These are phyloP conservation scores for Drosophila maculinotata DNA, from an alignment of 2,888 invertebrate genomes.

Conservation along the genomic window DNA sequence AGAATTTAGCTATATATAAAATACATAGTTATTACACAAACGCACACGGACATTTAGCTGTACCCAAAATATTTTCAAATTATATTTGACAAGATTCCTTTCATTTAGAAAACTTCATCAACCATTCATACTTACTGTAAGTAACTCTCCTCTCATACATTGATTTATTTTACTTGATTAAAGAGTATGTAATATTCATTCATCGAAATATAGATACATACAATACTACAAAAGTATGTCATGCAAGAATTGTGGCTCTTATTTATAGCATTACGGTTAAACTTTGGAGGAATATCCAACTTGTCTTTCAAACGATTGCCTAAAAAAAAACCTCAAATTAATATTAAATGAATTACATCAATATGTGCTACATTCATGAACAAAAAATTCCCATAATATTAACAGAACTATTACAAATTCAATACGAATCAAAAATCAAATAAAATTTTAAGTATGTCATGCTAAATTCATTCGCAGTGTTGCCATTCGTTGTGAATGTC, in stretches of 20 bases:
- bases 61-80: constrained; percentile 9
- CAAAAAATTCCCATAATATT: too few species aligned
- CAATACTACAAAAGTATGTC: constrained; percentile 12
- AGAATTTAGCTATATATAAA: constrained; percentile 15
- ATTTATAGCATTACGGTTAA: too few species aligned
- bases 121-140: neutral
- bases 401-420: too few species aligned
- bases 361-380: too few species aligned
- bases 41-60: constrained; percentile 8
- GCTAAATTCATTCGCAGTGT: neutral
- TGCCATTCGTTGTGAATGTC: constrained; percentile 28
- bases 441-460: too few species aligned
- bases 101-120: neutral
- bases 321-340: too few species aligned
- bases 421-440: too few species aligned
- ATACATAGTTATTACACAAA: constrained; percentile 1
- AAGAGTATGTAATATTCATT: neutral
- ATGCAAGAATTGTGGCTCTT: neutral
- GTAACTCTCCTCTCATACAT: neutral
- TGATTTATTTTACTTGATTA: neutral
- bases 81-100: neutral
- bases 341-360: too few species aligned
- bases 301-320: too few species aligned
- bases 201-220: neutral
- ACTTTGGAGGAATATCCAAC: too few species aligned